phyloP scores from a whole-genome alignment of 2,888 invertebrate genomes.

The Odontocolon sp. region DNA sequence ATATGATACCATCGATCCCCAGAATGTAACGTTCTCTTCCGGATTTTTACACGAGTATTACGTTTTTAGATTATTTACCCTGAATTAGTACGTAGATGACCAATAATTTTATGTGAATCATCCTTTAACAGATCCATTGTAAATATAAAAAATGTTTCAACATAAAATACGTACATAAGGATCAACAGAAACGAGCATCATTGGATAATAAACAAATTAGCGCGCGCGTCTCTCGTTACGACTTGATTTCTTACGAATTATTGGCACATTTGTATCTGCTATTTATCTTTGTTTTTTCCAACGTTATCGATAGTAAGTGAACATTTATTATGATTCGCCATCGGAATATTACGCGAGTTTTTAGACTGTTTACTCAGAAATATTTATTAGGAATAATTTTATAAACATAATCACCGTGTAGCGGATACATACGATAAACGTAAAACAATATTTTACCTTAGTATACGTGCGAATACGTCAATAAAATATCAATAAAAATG shows the following conservation, averaged over 20 bases:
- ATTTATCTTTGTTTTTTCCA: too few relatives aligned
- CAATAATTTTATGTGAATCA: conserved; percentile 12
- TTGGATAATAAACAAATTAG: conserved; percentile 10
- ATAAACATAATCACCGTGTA: neutral
- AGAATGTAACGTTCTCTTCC: neutral
- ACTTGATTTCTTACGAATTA: too few relatives aligned
- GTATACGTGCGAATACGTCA: too few relatives aligned
- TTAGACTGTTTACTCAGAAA: too few relatives aligned
- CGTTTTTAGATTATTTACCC: conserved; percentile 23
- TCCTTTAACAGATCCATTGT: neutral
- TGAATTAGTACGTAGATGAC: neutral
- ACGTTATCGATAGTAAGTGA: too few relatives aligned
- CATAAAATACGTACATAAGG: neutral
- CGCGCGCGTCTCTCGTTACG: neutral
- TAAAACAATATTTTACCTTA: too few relatives aligned
- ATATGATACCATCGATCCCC: neutral
- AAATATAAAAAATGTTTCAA: neutral
- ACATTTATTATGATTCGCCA: too few relatives aligned
- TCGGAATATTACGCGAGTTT: too few relatives aligned
- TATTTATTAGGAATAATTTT: too few relatives aligned
- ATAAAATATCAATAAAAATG: neutral
- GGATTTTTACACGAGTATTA: conserved; percentile 50
- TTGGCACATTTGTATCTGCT: neutral
- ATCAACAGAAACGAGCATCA: conserved; percentile 3
- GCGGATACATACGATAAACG: neutral